Conservation (phyloP, 2,888 invertebrate species). For the Leucophenga montana region DNA sequence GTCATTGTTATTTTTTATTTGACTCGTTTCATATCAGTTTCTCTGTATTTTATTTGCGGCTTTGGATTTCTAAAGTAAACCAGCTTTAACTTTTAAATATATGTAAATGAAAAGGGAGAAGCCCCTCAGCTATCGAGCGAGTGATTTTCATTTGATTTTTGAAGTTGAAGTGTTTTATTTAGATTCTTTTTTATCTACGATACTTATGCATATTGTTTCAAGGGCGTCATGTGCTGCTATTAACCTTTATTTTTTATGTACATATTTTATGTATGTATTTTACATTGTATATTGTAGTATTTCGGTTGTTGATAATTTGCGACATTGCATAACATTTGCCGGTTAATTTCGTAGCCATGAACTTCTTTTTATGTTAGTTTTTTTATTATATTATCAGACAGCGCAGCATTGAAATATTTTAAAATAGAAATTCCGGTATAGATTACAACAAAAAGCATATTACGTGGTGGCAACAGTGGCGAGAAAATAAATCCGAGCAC, state of each 20-base stretch:
- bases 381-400: neutral
- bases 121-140: too few relatives aligned
- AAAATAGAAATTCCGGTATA: neutral
- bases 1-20: conserved; percentile 11
- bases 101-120: too few relatives aligned
- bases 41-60: conserved; percentile 23
- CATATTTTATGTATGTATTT: conserved; percentile 19
- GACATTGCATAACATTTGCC: conserved; percentile 19
- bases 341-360: neutral
- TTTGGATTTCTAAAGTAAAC: conserved; percentile 55
- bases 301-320: conserved; percentile 32
- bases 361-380: neutral
- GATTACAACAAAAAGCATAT: neutral
- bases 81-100: too few relatives aligned
- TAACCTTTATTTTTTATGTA: conserved; percentile 39
- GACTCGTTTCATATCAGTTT: conserved; percentile 12
- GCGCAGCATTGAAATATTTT: neutral
- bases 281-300: neutral
- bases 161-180: conserved; percentile 12
- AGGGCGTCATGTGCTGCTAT: conserved; percentile 54
- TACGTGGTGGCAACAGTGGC: too few relatives aligned
- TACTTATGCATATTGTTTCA: conserved; percentile 31
- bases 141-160: conserved; percentile 41
- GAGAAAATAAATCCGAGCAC: too few relatives aligned
- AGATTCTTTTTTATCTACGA: conserved; percentile 12